phyloP scores from a whole-genome alignment of 2,113 vertebrate species.

The Pyrgilauda ruficollis region DNA sequence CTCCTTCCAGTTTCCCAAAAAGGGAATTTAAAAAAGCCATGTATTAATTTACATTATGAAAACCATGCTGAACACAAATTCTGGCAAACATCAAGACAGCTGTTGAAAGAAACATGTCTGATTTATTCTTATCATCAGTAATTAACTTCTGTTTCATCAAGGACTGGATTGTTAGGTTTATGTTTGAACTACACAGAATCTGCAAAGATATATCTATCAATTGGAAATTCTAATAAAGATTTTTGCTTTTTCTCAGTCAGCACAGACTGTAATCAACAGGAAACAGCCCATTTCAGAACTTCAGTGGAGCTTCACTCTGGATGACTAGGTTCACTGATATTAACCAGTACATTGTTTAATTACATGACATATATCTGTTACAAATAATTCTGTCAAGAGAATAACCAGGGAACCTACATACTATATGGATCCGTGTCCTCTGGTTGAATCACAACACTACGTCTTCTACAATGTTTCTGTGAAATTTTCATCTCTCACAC shows the following conservation, averaged over 20 bases:
- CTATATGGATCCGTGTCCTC: background rate
- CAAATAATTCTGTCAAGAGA: background rate
- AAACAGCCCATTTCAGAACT: background rate
- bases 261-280: background rate
- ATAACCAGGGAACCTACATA: background rate
- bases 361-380: accelerated
- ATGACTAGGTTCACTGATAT: background rate
- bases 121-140: background rate
- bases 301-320: background rate
- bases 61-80: background rate
- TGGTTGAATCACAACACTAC: background rate
- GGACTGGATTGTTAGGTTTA: background rate
- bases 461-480: background rate
- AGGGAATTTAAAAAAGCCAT: background rate
- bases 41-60: background rate
- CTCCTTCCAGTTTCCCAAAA: background rate
- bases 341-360: background rate
- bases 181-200: background rate
- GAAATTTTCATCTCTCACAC: background rate
- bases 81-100: background rate
- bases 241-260: background rate
- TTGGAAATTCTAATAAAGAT: background rate
- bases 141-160: background rate
- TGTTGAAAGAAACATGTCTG: background rate
- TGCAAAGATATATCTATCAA: background rate